Base-by-base conservation (phyloP, 2,797 vertebrate species). In the Tinamus major region DNA sequence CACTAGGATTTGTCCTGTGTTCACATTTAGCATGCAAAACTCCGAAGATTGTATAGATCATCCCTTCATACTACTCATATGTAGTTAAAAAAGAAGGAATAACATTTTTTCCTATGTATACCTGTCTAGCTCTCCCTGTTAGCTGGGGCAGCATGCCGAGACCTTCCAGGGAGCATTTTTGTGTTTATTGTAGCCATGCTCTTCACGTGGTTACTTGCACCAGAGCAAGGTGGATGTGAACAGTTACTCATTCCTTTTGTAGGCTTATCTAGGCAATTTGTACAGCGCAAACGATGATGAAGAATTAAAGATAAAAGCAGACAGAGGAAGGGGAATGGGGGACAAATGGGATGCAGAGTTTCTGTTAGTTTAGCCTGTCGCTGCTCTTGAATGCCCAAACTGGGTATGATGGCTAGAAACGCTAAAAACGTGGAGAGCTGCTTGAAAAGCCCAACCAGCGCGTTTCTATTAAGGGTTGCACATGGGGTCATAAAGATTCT, bases 91-190 rank as follows among this genome's bases (percentile, higher is more conserved):
- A 33, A 1, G 4, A 63, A 37, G 82, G 33, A 79, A 67, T 53
- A 46, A 37, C 1, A 2, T 17, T 3, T 46, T 37, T 44, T n/a
- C 11, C 3, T 16, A 4, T 0, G 1, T 13, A 23, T 13, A 12
- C 29, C 26, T 13, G 9, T 11, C 12, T 5, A 42, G 31, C 8
- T 29, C 19, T 53, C 20, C 53, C 31, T 61, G 19, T 20, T 26
- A 13, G 29, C 39, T 16, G 2, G 3, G 18, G 3, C 23, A 35
- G 19, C 0, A 7, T 1, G 0, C 26, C 2, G 23, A 10, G 5
- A 12, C 48, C 27, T 41, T 35, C 44, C 0, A 0, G 31, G 31
- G 18, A 37, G 13, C 1, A 6, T 10, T 5, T 63, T 55, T 12
- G 39, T 70, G 4, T 39, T 63, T 19, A 29, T 53, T 24, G 21